Evolutionary conservation across 2,113 vertebrate genomes (phyloP).

Genomic region (Sebastes fasciatus): DNA sequence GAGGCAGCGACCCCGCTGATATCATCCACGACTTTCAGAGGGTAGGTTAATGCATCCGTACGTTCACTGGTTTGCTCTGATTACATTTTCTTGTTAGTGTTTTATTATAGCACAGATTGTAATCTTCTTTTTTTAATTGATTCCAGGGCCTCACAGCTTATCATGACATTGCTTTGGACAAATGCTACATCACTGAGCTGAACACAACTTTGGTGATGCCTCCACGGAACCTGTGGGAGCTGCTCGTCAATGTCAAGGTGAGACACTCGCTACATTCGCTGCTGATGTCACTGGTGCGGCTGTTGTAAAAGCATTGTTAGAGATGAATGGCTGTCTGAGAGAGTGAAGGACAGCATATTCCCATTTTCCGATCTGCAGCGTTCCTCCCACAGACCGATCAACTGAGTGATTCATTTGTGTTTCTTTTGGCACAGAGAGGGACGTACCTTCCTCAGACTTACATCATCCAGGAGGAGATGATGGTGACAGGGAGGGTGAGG

Average conservation of each 20-base stretch:
- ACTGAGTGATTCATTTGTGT: conserved; percentile 56
- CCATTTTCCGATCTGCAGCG: not conserved
- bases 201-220: conserved; percentile 94
- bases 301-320: conserved; percentile 8
- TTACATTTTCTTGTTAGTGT: not conserved
- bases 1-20: conserved; percentile 91
- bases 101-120: not conserved
- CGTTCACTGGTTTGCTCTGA: not conserved
- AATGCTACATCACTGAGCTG: conserved; percentile 95
- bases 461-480: conserved; percentile 95
- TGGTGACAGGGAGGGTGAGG: conserved; percentile 89
- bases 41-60: conserved; percentile 76
- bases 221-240: conserved; percentile 93
- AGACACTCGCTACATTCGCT: conserved; percentile 12
- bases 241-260: conserved; percentile 94
- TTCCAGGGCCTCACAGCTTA: conserved; percentile 93
- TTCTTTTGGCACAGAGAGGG: conserved; percentile 86
- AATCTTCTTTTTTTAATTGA: not conserved
- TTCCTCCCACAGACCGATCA: conserved; percentile 28
- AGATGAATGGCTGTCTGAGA: conserved; percentile 25
- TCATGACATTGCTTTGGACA: conserved; percentile 92
- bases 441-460: conserved; percentile 95
- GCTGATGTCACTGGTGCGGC: not conserved
- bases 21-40: conserved; percentile 96
- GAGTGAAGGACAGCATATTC: conserved; percentile 33